Conservation (phyloP, 2,888 invertebrate species). For the Clistopyga incitator region DNA sequence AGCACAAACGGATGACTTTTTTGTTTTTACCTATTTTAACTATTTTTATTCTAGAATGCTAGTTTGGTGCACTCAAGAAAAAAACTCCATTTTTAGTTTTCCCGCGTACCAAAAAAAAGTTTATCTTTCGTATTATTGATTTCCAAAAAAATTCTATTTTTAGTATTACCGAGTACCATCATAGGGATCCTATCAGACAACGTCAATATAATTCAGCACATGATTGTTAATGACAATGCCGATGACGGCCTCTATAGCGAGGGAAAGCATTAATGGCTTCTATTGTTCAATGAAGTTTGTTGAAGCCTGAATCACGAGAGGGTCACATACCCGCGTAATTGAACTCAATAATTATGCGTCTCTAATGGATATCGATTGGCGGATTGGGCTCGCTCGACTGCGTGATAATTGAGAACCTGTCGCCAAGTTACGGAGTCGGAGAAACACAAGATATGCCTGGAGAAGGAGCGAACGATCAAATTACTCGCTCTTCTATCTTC, state of each 20-base stretch:
- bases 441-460: background rate
- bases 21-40: too few relatives aligned
- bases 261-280: constrained; percentile 17
- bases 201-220: constrained; percentile 2
- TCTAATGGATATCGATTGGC: constrained; percentile 51
- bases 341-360: constrained; percentile 53
- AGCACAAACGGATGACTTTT: too few relatives aligned
- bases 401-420: constrained; percentile 42
- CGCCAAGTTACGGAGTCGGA: background rate
- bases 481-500: constrained; percentile 44
- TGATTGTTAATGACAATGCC: constrained; percentile 4
- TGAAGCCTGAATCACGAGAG: constrained; percentile 12
- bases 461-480: constrained; percentile 9
- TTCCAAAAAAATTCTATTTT: background rate
- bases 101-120: background rate
- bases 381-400: constrained; percentile 27
- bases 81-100: background rate
- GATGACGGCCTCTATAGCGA: background rate
- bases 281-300: constrained; percentile 28
- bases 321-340: constrained; percentile 37
- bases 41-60: too few relatives aligned
- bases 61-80: background rate
- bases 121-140: background rate
- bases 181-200: background rate
- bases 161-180: background rate